A percentile compares a stretch with the other conserved stretches of the same genome.
Evolutionary conservation across 2,797 vertebrate genomes (phyloP).

Genomic region (Pantherophis alleghaniensis): DNA sequence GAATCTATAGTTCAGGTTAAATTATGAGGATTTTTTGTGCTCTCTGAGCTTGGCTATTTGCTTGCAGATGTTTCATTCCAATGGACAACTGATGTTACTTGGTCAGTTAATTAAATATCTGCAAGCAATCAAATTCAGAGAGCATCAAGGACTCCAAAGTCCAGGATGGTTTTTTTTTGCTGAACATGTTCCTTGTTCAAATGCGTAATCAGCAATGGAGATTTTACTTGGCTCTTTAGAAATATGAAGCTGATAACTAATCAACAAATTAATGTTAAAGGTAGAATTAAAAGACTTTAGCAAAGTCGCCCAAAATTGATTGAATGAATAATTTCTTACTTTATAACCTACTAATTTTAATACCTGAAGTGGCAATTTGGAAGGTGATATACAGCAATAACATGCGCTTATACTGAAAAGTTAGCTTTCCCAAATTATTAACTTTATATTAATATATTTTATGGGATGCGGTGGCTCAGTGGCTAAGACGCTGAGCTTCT

Average conservation of each 20-base stretch:
- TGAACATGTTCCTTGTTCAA: not conserved
- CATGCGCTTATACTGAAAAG: conserved; percentile 32
- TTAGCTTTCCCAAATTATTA: conserved; percentile 31
- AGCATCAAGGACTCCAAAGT: not conserved
- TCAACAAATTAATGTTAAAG: not conserved
- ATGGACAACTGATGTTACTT: not conserved
- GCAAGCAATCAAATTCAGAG: not conserved
- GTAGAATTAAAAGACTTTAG: not conserved
- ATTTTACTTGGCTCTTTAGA: not conserved
- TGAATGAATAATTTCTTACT: not conserved
- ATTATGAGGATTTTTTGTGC: not conserved
- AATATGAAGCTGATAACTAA: not conserved
- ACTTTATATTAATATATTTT: not conserved
- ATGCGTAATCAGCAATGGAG: not conserved
- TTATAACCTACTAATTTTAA: not conserved
- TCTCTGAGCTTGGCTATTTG: not conserved
- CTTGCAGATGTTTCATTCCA: not conserved
- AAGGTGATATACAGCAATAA: conserved; percentile 21
- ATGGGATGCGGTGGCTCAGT: too few relatives aligned
- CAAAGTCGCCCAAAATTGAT: not conserved
- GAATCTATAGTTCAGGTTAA: not conserved
- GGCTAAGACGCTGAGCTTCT: too few relatives aligned
- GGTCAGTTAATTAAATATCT: not conserved
- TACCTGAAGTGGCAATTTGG: not conserved
- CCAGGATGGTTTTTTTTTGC: not conserved